Evolutionary conservation across 2,888 invertebrate species (phyloP), one percentile per base, ranked within the genome.

Genomic region (Drosophila setosimentum): DNA sequence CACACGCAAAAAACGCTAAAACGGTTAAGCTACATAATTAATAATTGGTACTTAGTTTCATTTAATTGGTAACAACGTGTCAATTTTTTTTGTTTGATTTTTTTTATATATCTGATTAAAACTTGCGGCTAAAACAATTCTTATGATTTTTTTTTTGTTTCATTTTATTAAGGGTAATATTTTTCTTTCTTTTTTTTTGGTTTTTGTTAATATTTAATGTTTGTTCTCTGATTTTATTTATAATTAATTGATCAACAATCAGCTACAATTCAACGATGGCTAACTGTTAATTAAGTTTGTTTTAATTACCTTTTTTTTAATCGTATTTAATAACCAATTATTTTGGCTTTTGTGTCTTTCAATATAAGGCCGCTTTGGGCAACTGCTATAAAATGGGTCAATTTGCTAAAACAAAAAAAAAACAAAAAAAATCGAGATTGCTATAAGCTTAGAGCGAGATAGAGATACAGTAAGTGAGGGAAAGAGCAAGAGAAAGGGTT

Each of bases 341-440:
- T 65, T 69, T 72, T 66, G 45, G 21, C 50, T 45, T 35, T 58
- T 40, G 24, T 66, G 5, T 58, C 45, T 66, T 50, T 74, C 59
- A 64, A 54, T 81, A 62, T 85, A 87, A 84, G 84, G 83, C 87
- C 84, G 87, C 80, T 68, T 73, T 85, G 84, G 83, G 84, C 84
- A 84, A 87, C 84, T 87, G 85, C 80, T 82, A 72, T 68, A 60
- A 72, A 72, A 73, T 71, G 59, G 65, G 68, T 74, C 63, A 71
- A 78, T 61, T 74, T 57, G 63, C 68, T 81, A 79, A 10, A 35
- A 10, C 8, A 16, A 42, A 48, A 21, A 21, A 37, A 24, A 18
- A 65, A 10, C 1, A 18, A 27, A 10, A 2, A 2, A 24, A 5
- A 6, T 5, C 27, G 51, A 57, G 33, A 7, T 53, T 50, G 64